Conservation (phyloP, 2,797 vertebrate species). For the Mallotus villosus region DNA sequence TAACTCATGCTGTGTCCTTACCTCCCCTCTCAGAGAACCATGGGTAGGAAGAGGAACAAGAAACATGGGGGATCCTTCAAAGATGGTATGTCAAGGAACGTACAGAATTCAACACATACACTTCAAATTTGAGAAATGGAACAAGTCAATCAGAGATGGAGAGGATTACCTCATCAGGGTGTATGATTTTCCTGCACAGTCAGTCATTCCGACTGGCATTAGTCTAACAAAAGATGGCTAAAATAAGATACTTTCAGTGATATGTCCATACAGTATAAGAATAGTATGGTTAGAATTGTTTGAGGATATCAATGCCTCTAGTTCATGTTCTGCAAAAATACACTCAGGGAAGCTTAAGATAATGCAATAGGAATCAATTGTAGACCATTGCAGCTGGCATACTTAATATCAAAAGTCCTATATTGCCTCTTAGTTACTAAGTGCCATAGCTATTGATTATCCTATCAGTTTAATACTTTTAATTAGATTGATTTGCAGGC, state of each 20-base stretch:
- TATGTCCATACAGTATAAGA: background rate
- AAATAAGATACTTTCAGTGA: background rate
- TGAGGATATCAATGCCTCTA: slow-evolving; percentile 1
- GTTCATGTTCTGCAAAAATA: slow-evolving; percentile 2
- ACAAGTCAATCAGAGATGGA: background rate
- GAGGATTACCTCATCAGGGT: background rate
- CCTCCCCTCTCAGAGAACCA: slow-evolving; percentile 73
- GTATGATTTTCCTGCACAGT: background rate
- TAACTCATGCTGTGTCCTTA: slow-evolving; percentile 30
- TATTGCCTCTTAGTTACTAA: background rate
- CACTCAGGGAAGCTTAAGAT: slow-evolving; percentile 16
- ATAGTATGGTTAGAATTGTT: background rate
- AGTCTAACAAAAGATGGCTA: background rate
- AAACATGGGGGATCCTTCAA: slow-evolving; percentile 90
- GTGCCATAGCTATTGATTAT: background rate
- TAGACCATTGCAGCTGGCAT: slow-evolving; percentile 4
- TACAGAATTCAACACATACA: no score
- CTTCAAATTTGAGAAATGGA: no score
- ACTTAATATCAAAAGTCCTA: slow-evolving; percentile 22
- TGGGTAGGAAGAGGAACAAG: slow-evolving; percentile 82
- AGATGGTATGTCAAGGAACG: slow-evolving; percentile 72
- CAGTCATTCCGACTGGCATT: background rate
- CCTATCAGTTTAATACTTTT: background rate
- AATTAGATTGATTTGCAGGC: no score
- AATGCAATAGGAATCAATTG: slow-evolving; percentile 31